A percentile compares a stretch with the other conserved stretches of the same genome.
phyloP scores from a whole-genome alignment of 2,888 invertebrate genomes.

The Tanypteryx hageni region DNA sequence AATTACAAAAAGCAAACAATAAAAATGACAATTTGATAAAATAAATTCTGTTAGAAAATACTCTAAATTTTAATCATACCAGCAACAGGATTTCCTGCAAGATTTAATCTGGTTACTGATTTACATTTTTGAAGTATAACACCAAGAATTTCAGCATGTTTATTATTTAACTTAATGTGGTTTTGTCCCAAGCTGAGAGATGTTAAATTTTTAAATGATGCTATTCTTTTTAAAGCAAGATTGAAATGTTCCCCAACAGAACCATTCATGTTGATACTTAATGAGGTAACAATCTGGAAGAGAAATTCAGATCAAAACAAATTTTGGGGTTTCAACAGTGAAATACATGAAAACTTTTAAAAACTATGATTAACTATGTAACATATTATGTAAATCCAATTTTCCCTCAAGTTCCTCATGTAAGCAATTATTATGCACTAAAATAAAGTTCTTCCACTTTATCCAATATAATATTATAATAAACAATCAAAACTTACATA shows the following conservation, averaged over 20 bases:
- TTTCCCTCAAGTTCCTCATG: neutral
- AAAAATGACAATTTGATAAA: neutral
- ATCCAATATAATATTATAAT: no score
- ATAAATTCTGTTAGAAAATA: neutral
- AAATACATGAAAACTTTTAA: neutral
- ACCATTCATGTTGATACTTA: conserved; percentile 57
- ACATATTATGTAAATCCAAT: neutral
- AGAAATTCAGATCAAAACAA: neutral
- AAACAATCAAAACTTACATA: no score
- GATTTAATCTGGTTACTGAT: conserved; percentile 31
- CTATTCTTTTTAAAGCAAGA: conserved; percentile 37
- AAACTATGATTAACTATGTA: neutral
- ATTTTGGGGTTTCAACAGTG: neutral
- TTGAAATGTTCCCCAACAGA: conserved; percentile 46
- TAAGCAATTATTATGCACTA: neutral
- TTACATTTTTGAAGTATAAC: conserved; percentile 47
- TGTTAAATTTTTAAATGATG: conserved; percentile 38
- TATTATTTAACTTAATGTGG: conserved; percentile 23
- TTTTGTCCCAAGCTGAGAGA: conserved; percentile 48
- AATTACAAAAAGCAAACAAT: neutral
- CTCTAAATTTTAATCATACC: neutral
- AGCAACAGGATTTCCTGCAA: conserved; percentile 51
- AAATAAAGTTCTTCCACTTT: no score
- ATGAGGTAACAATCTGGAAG: conserved; percentile 40
- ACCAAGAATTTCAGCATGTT: conserved; percentile 39